Percentiles rank a stretch among this genome's conserved stretches.
Evolutionary conservation across 35 echinoderm and acorn worm genomes (phyloP).

Genomic region (Lytechinus variegatus): DNA sequence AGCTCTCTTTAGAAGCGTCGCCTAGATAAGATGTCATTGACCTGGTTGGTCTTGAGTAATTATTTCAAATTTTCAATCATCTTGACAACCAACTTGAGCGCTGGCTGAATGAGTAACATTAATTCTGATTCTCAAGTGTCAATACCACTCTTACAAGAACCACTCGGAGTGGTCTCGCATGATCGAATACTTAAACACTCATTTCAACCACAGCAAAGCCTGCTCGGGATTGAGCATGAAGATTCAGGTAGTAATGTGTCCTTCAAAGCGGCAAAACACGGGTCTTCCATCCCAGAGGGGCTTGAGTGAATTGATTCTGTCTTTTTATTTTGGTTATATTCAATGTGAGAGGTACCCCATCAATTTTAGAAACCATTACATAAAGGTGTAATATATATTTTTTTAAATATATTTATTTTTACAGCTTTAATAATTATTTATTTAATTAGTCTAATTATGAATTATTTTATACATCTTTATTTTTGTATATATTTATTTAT

Average conservation of each 20-base stretch:
- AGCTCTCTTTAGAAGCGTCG: too few species aligned
- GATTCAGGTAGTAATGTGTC: background rate
- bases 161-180: background rate
- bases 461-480: too few species aligned
- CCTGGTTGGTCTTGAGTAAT: background rate
- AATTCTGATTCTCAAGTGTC: background rate
- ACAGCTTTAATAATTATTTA: too few species aligned
- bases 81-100: background rate
- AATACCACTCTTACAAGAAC: background rate
- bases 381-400: too few species aligned
- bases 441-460: too few species aligned
- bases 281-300: background rate
- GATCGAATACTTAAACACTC: slow-evolving; percentile 11
- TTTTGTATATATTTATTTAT: too few species aligned
- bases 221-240: background rate
- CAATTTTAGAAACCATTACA: too few species aligned
- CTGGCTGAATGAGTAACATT: background rate
- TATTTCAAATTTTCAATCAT: background rate
- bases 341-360: too few species aligned
- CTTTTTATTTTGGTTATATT: too few species aligned
- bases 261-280: background rate
- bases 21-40: background rate
- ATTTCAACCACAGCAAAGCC: background rate
- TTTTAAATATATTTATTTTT: too few species aligned
- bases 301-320: too few species aligned